Evolutionary conservation across 1,140 invertebrate species (phyloP).

Genomic region (Diabrotica virgifera): DNA sequence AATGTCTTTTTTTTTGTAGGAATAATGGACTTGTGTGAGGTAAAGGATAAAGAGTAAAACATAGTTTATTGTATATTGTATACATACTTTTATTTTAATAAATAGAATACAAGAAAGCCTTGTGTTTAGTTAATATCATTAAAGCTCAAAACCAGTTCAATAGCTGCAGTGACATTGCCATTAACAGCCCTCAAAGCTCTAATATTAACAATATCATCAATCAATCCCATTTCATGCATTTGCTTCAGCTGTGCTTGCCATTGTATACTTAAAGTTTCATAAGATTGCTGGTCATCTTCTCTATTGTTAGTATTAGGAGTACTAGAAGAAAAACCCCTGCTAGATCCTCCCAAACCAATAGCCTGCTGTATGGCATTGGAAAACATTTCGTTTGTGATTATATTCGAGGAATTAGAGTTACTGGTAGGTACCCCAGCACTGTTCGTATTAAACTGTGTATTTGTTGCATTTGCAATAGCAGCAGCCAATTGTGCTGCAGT

Average conservation of each 20-base stretch:
- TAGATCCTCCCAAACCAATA: conserved; percentile 45
- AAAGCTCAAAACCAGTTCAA: conserved; percentile 68
- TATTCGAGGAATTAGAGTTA: conserved; percentile 42
- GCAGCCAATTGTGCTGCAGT: conserved; percentile 54
- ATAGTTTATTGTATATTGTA: neutral
- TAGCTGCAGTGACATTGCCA: conserved; percentile 84
- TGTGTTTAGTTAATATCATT: neutral
- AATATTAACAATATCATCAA: conserved; percentile 80
- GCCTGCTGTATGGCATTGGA: conserved; percentile 57
- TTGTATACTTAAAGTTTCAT: conserved; percentile 28
- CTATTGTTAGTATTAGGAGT: neutral
- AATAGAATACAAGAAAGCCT: neutral
- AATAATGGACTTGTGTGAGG: no score
- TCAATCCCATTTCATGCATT: conserved; percentile 84
- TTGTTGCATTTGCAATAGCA: conserved; percentile 50
- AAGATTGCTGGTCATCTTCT: conserved; percentile 7
- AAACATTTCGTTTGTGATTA: conserved; percentile 60
- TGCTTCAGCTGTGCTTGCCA: conserved; percentile 68
- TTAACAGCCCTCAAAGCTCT: conserved; percentile 76
- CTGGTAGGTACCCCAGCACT: conserved; percentile 13
- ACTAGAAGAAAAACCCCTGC: conserved; percentile 3
- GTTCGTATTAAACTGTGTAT: conserved; percentile 20
- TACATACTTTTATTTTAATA: neutral
- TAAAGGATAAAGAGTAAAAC: neutral
- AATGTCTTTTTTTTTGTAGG: no score